phyloP scores from a whole-genome alignment of 2,888 invertebrate genomes.

The Eupithecia abbreviata region DNA sequence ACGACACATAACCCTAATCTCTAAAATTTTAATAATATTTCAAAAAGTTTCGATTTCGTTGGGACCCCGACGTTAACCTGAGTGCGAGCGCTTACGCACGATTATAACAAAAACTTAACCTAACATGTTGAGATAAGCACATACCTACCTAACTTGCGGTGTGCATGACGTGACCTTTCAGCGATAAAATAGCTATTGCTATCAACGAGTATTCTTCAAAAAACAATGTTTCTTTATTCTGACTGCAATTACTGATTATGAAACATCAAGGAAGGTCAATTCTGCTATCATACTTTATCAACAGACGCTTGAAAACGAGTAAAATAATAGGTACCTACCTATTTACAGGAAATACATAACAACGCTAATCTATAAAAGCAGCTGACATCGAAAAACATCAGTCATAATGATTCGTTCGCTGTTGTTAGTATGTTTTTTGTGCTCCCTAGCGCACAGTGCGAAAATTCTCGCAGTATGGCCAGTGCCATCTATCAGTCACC shows the following conservation, averaged over 20 bases:
- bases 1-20: no score
- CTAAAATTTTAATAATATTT: no score
- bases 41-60: no score
- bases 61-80: no score
- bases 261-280: neutral
- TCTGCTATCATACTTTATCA: neutral
- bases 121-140: no score
- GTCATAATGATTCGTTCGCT: conserved; percentile 15
- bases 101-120: no score
- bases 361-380: neutral
- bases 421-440: conserved; percentile 4
- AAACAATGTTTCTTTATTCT: neutral
- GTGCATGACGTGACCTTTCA: no score
- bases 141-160: no score
- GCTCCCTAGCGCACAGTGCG: conserved; percentile 36
- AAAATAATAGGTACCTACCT: neutral
- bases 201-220: neutral
- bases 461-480: conserved; percentile 62
- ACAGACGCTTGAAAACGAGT: neutral
- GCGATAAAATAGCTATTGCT: no score
- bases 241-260: neutral
- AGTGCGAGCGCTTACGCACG: no score
- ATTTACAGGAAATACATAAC: neutral
- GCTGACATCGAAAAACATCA: neutral
- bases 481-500: conserved; percentile 64